phyloP scores from a whole-genome alignment of 64 coral and sea anemone genomes.

The Actinia tenebrosa region DNA sequence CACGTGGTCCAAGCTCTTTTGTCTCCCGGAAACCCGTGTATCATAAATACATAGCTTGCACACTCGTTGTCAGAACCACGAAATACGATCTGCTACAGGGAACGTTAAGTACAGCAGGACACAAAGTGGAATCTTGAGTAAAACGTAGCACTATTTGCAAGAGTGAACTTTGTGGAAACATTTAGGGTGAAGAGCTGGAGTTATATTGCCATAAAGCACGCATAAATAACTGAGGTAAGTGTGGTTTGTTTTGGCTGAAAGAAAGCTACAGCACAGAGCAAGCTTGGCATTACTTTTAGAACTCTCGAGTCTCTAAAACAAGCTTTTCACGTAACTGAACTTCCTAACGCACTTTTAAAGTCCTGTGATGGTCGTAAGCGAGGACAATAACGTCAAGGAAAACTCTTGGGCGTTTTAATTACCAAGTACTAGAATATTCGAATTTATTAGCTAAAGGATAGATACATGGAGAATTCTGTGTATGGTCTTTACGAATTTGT shows the following conservation, averaged over 20 bases:
- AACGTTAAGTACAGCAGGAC: background rate
- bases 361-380: background rate
- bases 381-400: background rate
- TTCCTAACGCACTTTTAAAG: too few relatives aligned
- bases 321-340: too few relatives aligned
- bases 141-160: background rate
- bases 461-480: background rate
- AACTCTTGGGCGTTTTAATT: background rate
- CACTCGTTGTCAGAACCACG: background rate
- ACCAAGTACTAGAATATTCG: background rate
- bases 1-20: conserved; percentile 10
- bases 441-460: background rate
- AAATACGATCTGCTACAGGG: background rate
- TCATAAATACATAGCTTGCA: background rate
- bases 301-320: too few relatives aligned
- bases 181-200: background rate
- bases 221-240: background rate
- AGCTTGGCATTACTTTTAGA: too few relatives aligned
- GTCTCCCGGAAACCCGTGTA: background rate
- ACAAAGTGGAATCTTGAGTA: background rate
- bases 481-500: background rate
- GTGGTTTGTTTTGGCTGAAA: background rate
- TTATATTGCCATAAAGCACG: background rate
- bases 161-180: background rate
- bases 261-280: background rate